Conservation (phyloP, 2,797 vertebrate species). For the Danio tinwini region DNA sequence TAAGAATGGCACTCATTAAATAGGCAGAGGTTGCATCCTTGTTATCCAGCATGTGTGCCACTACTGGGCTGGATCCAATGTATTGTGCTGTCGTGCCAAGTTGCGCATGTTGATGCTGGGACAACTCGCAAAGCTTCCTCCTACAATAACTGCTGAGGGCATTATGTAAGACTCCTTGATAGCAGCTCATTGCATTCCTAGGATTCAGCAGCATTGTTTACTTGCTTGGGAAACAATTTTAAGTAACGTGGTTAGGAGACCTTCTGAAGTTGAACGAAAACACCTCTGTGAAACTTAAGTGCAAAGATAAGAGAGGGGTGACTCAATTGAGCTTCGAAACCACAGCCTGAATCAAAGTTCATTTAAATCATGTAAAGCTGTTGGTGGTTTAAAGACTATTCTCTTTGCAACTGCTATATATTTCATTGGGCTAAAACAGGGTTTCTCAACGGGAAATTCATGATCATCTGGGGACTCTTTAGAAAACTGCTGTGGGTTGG, state of each 20-base stretch:
- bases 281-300: neutral
- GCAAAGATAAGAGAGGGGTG: neutral
- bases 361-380: slow-evolving; percentile 14
- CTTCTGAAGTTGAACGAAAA: neutral
- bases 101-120: slow-evolving; percentile 18
- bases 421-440: neutral
- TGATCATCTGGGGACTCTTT: neutral
- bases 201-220: slow-evolving; percentile 19
- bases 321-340: neutral
- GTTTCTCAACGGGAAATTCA: neutral
- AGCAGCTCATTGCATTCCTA: slow-evolving; percentile 6
- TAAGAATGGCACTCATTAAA: slow-evolving; percentile 37
- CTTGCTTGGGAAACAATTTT: neutral
- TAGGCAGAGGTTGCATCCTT: slow-evolving; percentile 4
- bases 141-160: neutral
- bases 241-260: neutral
- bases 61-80: slow-evolving; percentile 43
- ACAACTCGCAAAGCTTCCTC: neutral
- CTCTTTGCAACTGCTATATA: neutral
- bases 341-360: neutral
- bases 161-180: slow-evolving; percentile 3
- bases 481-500: neutral
- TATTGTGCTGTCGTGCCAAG: slow-evolving; percentile 21
- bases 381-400: slow-evolving; percentile 1
- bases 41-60: slow-evolving; percentile 9